phyloP scores from a whole-genome alignment of 1,140 invertebrate species.

The Lanistes nyassanus region DNA sequence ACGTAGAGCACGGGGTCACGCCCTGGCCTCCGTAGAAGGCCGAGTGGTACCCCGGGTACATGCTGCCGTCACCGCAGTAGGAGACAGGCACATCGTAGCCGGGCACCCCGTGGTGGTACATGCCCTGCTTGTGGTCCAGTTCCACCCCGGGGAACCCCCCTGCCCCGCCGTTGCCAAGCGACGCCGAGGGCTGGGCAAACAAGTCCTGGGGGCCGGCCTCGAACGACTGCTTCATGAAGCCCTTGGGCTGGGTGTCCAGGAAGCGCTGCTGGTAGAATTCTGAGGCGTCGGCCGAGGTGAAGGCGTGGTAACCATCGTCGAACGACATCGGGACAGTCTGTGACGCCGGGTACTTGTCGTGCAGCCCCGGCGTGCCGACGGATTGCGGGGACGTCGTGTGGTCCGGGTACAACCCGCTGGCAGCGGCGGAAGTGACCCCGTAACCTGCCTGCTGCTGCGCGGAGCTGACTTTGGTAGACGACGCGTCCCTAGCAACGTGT shows the following conservation, averaged over 20 bases:
- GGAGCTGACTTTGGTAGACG: background rate
- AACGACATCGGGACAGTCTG: slow-evolving; percentile 23
- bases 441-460: slow-evolving; percentile 21
- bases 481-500: background rate
- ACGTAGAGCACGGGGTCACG: slow-evolving; percentile 31
- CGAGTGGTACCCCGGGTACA: slow-evolving; percentile 42
- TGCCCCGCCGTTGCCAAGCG: background rate
- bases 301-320: slow-evolving; percentile 38
- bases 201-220: slow-evolving; percentile 30
- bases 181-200: slow-evolving; percentile 32
- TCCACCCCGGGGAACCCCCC: slow-evolving; percentile 11
- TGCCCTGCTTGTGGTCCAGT: slow-evolving; percentile 38
- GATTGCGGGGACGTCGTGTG: slow-evolving; percentile 23
- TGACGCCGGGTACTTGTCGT: slow-evolving; percentile 30
- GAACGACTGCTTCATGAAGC: slow-evolving; percentile 30
- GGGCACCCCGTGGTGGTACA: slow-evolving; percentile 30
- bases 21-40: slow-evolving; percentile 49
- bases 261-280: slow-evolving; percentile 41
- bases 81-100: slow-evolving; percentile 31
- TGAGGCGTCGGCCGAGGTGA: slow-evolving; percentile 29
- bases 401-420: slow-evolving; percentile 27
- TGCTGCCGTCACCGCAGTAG: slow-evolving; percentile 24
- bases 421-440: background rate
- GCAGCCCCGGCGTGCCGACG: slow-evolving; percentile 2
- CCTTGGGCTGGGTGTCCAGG: slow-evolving; percentile 30